Conservation (phyloP, 1,140 invertebrate species). For the Cydia fagiglandana region DNA sequence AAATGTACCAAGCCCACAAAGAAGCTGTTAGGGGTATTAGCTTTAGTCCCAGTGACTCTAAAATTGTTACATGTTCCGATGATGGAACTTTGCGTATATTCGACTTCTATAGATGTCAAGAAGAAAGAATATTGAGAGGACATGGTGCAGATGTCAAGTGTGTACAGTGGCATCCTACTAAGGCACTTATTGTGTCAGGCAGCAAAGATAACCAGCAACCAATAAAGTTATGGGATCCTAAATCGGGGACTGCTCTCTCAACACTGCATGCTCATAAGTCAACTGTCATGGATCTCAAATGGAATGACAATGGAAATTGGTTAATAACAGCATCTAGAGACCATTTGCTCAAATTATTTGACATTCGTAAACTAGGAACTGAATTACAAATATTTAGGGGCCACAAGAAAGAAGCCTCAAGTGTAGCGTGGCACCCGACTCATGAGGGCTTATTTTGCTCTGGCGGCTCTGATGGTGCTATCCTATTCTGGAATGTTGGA, state of each 20-base stretch:
- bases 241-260: constrained; percentile 93
- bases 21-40: constrained; percentile 99
- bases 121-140: constrained; percentile 97
- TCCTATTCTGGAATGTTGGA: constrained; percentile 99
- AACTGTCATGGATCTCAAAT: constrained; percentile 99
- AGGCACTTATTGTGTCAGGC: constrained; percentile 97
- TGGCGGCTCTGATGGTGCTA: constrained; percentile 97
- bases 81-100: constrained; percentile 99
- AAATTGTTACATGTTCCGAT: constrained; percentile 99
- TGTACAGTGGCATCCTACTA: constrained; percentile 99
- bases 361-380: constrained; percentile 95
- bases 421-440: constrained; percentile 98
- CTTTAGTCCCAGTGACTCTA: constrained; percentile 99
- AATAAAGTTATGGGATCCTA: constrained; percentile 99
- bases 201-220: constrained; percentile 99
- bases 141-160: constrained; percentile 99
- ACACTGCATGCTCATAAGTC: constrained; percentile 98
- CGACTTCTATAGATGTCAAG: constrained; percentile 98
- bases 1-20: constrained; percentile 99
- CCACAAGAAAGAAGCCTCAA: constrained; percentile 99
- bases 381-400: constrained; percentile 98
- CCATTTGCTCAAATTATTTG: constrained; percentile 98
- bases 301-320: constrained; percentile 99
- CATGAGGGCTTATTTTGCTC: constrained; percentile 98
- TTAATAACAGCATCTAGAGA: constrained; percentile 98